These are phyloP conservation scores for Micromesistius poutassou DNA, from an alignment of 2,797 vertebrate species.

Conservation along the genomic window DNA sequence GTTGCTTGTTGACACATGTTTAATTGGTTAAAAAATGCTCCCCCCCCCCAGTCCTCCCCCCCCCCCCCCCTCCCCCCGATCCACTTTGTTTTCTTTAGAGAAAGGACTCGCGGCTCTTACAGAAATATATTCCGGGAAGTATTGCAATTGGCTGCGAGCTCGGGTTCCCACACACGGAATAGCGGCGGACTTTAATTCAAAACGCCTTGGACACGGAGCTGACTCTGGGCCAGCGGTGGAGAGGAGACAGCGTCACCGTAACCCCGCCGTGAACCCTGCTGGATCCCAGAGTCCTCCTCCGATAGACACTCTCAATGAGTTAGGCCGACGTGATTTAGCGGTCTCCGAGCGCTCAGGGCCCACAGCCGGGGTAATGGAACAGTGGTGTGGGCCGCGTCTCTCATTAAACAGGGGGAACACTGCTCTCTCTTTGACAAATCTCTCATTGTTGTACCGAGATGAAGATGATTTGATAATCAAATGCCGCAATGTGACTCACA, in stretches of 20 bases:
- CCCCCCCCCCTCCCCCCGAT: too few species aligned
- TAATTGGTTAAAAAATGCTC: constrained; percentile 76
- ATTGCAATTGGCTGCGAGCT: constrained; percentile 76
- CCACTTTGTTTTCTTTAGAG: constrained; percentile 74
- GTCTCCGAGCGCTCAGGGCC: constrained; percentile 55
- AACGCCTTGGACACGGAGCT: constrained; percentile 73
- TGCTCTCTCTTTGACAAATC: constrained; percentile 27
- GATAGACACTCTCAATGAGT: constrained; percentile 66
- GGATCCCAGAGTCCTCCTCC: constrained; percentile 70
- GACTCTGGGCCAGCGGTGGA: constrained; percentile 43
- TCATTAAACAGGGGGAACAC: constrained; percentile 46
- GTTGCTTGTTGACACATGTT: constrained; percentile 72
- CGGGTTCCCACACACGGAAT: constrained; percentile 75
- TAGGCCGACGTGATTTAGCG: constrained; percentile 68
- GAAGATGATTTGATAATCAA: constrained; percentile 49
- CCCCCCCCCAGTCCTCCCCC: too few species aligned
- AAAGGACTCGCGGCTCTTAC: constrained; percentile 69
- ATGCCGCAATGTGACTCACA: constrained; percentile 28
- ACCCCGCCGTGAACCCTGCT: constrained; percentile 75
- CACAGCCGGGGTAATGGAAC: constrained; percentile 38
- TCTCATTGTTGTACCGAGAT: constrained; percentile 35
- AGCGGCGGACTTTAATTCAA: constrained; percentile 69
- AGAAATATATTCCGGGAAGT: constrained; percentile 79
- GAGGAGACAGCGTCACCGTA: constrained; percentile 48
- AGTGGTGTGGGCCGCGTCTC: neutral